Percentiles rank a stretch among this genome's conserved stretches.
Evolutionary conservation across 2,888 invertebrate genomes (phyloP).

Genomic region (Petrolisthes cinctipes): DNA sequence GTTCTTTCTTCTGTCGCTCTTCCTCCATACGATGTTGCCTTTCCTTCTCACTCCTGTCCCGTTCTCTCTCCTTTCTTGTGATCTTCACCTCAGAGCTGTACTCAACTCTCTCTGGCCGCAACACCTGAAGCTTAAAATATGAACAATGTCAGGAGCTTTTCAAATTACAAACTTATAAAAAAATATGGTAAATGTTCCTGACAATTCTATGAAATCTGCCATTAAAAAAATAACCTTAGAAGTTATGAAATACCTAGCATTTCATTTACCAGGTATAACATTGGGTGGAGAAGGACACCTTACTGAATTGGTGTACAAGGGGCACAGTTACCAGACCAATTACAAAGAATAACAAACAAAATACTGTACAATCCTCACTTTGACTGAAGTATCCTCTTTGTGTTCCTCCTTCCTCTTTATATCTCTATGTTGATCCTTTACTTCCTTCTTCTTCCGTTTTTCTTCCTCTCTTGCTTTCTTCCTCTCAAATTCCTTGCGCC

Average conservation of each 20-base stretch:
- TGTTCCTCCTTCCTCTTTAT: constrained; percentile 35
- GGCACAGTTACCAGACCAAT: background rate
- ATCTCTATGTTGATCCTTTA: constrained; percentile 35
- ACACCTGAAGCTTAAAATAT: constrained; percentile 25
- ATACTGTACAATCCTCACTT: constrained; percentile 14
- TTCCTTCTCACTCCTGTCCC: constrained; percentile 42
- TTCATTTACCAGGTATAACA: background rate
- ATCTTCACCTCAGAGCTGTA: constrained; percentile 12
- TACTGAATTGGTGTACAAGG: background rate
- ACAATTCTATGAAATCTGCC: background rate
- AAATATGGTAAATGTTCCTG: background rate
- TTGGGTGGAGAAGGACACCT: background rate
- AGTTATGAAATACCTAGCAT: background rate
- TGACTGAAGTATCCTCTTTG: constrained; percentile 48
- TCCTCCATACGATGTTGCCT: constrained; percentile 40
- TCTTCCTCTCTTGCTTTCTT: constrained; percentile 61
- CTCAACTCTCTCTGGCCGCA: constrained; percentile 46
- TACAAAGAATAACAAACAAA: constrained; percentile 6
- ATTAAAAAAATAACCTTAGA: background rate
- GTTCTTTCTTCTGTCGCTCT: constrained; percentile 32
- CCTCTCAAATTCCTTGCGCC: constrained; percentile 60
- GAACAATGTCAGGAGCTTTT: background rate
- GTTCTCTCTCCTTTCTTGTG: constrained; percentile 34
- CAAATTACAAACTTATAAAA: background rate
- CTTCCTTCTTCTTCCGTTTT: constrained; percentile 56